Percentiles rank a stretch among this genome's conserved stretches.
phyloP scores from a whole-genome alignment of 2,797 vertebrate species.

The Salmo trutta region DNA sequence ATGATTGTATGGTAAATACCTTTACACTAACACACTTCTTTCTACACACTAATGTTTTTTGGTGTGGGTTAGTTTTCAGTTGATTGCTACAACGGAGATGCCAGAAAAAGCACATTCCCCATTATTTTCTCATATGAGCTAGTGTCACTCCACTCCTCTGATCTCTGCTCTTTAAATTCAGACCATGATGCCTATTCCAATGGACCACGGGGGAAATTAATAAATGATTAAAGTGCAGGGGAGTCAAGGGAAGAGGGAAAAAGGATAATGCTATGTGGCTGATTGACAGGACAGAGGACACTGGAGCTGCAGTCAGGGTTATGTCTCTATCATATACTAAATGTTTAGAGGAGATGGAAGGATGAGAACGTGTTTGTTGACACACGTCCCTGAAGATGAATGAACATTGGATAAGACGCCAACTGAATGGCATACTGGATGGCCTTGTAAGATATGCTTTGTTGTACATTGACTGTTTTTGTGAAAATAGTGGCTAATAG shows the following conservation, averaged over 20 bases:
- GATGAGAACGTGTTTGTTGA: slow-evolving; percentile 54
- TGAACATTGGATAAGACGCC: slow-evolving; percentile 23
- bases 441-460: slow-evolving; percentile 19
- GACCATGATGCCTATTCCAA: slow-evolving; percentile 59
- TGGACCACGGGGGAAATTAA: slow-evolving; percentile 77
- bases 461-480: not conserved
- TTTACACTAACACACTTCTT: slow-evolving; percentile 7
- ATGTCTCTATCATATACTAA: slow-evolving; percentile 57
- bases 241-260: slow-evolving; percentile 70
- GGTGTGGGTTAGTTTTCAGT: slow-evolving; percentile 49
- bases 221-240: slow-evolving; percentile 76
- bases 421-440: slow-evolving; percentile 19
- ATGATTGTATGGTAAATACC: slow-evolving; percentile 7
- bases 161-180: slow-evolving; percentile 73
- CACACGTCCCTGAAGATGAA: slow-evolving; percentile 51
- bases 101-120: slow-evolving; percentile 60
- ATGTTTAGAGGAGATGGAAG: slow-evolving; percentile 26
- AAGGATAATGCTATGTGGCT: slow-evolving; percentile 63
- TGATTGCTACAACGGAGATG: slow-evolving; percentile 55
- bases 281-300: slow-evolving; percentile 51
- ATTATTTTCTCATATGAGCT: slow-evolving; percentile 70
- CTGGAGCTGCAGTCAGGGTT: slow-evolving; percentile 53
- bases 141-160: slow-evolving; percentile 69
- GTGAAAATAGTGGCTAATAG: not conserved
- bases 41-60: slow-evolving; percentile 51